Evolutionary conservation across 2,113 vertebrate species (phyloP).

Genomic region (Triplophysa rosa): DNA sequence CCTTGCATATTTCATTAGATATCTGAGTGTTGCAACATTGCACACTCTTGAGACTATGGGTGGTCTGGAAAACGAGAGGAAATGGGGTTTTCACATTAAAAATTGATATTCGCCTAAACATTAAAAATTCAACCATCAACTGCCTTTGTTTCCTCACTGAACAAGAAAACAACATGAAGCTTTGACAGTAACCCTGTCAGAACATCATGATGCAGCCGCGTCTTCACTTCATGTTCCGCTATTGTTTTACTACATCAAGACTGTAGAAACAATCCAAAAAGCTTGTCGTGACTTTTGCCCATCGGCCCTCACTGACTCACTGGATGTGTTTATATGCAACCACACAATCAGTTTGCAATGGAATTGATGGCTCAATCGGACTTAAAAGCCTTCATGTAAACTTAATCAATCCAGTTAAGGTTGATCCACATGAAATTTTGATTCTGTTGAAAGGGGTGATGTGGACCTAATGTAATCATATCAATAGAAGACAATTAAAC

Average conservation of each 20-base stretch:
- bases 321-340: too few relatives aligned
- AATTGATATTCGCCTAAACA: conserved; percentile 36
- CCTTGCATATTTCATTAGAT: conserved; percentile 32
- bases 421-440: too few relatives aligned
- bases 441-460: too few relatives aligned
- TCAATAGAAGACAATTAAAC: too few relatives aligned
- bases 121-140: conserved; percentile 42
- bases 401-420: too few relatives aligned
- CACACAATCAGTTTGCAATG: too few relatives aligned
- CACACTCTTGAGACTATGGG: neutral
- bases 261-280: too few relatives aligned
- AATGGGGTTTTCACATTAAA: conserved; percentile 33
- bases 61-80: neutral
- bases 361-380: too few relatives aligned
- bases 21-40: neutral
- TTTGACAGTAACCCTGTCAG: conserved; percentile 9
- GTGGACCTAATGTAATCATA: too few relatives aligned
- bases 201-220: conserved; percentile 25
- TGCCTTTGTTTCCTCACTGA: conserved; percentile 39
- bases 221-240: neutral
- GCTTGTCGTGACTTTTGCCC: too few relatives aligned
- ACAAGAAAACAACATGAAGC: conserved; percentile 24
- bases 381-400: too few relatives aligned
- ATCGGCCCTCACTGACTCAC: too few relatives aligned
- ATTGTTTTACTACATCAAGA: neutral